Evolutionary conservation across 2,888 invertebrate species (phyloP), one percentile per base, ranked within the genome.

Genomic region (Erebia palarica): DNA sequence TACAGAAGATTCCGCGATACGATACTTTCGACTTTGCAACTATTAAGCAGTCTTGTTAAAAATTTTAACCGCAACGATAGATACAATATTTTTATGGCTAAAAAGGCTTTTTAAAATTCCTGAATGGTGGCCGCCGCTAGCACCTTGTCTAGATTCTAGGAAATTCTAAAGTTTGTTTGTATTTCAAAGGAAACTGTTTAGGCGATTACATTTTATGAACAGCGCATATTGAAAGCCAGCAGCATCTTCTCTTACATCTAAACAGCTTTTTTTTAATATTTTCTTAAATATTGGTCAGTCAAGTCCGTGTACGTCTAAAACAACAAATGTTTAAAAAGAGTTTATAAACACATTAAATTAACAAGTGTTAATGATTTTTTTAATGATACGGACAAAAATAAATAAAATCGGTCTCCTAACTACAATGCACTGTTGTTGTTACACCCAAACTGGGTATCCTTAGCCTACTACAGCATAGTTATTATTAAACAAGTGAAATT

Each of bases 21-120:
- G 66, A 67, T 60, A 68, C 67, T 72, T 65, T 44, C 47, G 47
- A 70, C 42, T 72, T 70, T 55, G 65, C 51, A 72, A 67, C 51
- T 51, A 69, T 67, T 69, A 59, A 71, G 63, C 59, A 16, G 65
- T 65, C 65, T 72, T 70, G 70, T 72, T 74, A 72, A 57, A 70
- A 70, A 60, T 65, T 68, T 65, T 47, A 68, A 65, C 59, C 68
- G 47, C 68, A 68, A 65, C 69, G 47, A 64, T 63, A 63, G 13
- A 42, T 27, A 27, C 27, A 27, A 0, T n/a, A n/a, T n/a, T 63
- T 68, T 69, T 63, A 47, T 55, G 57, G 13, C 21, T 16, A 69
- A 55, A 21, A 68, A 61, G 53, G 47, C 44, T 61, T 11, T 53
- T 53, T 65, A 53, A 53, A 53, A 53, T 36, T 16, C 65, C 36